Base-by-base conservation (phyloP, 1,140 invertebrate genomes). In the Cephus cinctus region DNA sequence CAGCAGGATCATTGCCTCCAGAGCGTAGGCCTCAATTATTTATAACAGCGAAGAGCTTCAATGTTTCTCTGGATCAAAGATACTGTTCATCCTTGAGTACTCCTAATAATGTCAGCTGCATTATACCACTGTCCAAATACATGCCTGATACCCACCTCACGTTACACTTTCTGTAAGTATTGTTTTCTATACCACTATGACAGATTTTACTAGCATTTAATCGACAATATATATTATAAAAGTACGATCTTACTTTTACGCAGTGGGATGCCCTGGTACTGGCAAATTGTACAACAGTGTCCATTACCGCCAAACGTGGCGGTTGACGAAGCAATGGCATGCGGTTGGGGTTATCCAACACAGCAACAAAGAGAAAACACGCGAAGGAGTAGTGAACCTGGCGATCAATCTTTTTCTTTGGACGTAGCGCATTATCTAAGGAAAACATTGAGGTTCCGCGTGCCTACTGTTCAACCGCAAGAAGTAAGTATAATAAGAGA, bases 141-240 rank as follows among this genome's bases (percentile, higher is more conserved):
- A 76, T 74, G 73, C 65, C 69, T 3, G 73, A 76, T 18, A 68
- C 62, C 1, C 65, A 71, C 51, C 55, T 76, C 20, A 61, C 67
- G 2, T 56, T 76, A 22, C 68, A 71, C 43, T 76, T 76, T 47
- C 44, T 69, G 69, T 72, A 56, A 51, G 67, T 56, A 16, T 3
- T 9, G 6, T 8, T 8, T 6, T 8, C 25, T 8, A 27, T 8
- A 6, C 25, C n/a, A 14, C 16, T 38, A 38, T 9, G 2, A 3
- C 2, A 12, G 35, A 38, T 38, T 12, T 30, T 30, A 30, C 3
- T 9, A 30, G 14, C 27, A 12, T 30, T 2, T 11, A 4, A 9
- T 30, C 12, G 14, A 30, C 27, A 3, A 11, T 30, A 30, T 30
- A 11, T 30, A 11, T 4, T 30, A 30, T 30, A 12, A 3, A 11